Percentiles rank a stretch among this genome's conserved stretches.
Conservation (phyloP, 2,888 invertebrate species). For the Therioaphis trifolii region DNA sequence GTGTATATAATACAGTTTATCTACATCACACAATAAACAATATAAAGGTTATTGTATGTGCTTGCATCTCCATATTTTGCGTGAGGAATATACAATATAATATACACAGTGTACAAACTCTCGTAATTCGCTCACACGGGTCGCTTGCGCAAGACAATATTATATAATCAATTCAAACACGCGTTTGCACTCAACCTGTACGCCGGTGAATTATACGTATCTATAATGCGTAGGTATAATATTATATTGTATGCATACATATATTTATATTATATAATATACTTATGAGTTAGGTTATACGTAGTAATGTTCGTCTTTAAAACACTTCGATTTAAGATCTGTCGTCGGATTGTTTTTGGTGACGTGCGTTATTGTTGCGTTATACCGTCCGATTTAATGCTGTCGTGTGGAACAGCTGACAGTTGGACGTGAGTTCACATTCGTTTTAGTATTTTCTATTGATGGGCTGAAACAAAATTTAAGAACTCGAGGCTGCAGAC, state of each 20-base stretch:
- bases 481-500: too few relatives aligned
- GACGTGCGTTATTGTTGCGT: too few relatives aligned
- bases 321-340: too few relatives aligned
- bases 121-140: background rate
- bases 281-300: too few relatives aligned
- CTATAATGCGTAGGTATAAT: background rate
- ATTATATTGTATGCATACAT: background rate
- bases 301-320: too few relatives aligned
- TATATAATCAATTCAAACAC: background rate
- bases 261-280: too few relatives aligned
- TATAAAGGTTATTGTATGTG: background rate
- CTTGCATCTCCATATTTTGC: background rate
- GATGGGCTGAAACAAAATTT: too few relatives aligned
- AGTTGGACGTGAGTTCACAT: too few relatives aligned
- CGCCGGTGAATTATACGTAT: background rate
- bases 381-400: too few relatives aligned
- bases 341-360: too few relatives aligned
- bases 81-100: background rate
- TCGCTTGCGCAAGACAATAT: background rate
- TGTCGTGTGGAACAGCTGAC: too few relatives aligned
- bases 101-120: background rate
- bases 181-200: conserved; percentile 13
- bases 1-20: conserved; percentile 1
- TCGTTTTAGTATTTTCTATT: too few relatives aligned
- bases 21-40: background rate